Percentiles rank a stretch among this genome's conserved stretches.
Evolutionary conservation across 2,888 invertebrate genomes (phyloP).

Genomic region (Eupithecia vulgata): DNA sequence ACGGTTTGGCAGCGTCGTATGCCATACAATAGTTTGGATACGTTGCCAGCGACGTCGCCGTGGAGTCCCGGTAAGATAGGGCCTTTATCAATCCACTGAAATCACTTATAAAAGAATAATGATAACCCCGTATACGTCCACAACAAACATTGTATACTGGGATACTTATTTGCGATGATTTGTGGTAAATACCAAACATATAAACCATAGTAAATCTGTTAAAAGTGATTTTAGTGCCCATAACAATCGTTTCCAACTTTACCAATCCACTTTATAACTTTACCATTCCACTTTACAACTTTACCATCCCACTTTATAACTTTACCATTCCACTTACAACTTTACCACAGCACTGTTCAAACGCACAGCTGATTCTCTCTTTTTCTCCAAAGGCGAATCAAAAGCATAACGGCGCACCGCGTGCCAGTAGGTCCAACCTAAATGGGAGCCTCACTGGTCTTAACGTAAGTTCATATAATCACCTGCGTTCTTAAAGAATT

Average conservation of each 20-base stretch:
- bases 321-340: neutral
- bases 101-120: neutral
- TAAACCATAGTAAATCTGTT: neutral
- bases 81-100: neutral
- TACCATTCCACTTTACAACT: neutral
- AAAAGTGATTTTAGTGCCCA: neutral
- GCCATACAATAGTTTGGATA: too few relatives aligned
- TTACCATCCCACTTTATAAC: neutral
- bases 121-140: neutral
- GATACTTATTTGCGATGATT: too few relatives aligned
- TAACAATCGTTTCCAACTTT: neutral
- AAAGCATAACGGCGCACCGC: constrained; percentile 70
- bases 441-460: constrained; percentile 73
- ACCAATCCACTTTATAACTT: neutral
- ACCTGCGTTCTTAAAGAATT: too few relatives aligned
- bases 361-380: constrained; percentile 15
- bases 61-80: too few relatives aligned
- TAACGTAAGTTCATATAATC: constrained; percentile 66
- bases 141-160: neutral
- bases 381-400: constrained; percentile 72
- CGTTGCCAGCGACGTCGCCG: too few relatives aligned
- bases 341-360: neutral
- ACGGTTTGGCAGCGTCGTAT: too few relatives aligned
- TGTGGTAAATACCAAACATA: neutral
- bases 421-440: constrained; percentile 69